Evolutionary conservation across 2,888 invertebrate species (phyloP).

Genomic region (Piscicola geometra): DNA sequence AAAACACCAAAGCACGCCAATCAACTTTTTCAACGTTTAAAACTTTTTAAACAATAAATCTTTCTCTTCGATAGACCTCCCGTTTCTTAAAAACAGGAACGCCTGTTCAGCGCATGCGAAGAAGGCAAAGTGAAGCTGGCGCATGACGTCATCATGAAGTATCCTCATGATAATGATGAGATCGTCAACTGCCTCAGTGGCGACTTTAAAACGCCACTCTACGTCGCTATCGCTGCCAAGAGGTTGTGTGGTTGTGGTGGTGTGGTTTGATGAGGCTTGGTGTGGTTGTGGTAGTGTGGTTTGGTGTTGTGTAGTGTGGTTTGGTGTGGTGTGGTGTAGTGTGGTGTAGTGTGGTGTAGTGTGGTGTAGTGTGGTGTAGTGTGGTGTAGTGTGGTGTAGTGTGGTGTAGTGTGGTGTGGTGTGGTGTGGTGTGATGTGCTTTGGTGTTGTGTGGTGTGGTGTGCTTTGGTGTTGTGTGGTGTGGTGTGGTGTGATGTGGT

Average conservation of each 20-base stretch:
- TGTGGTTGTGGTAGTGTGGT: not conserved
- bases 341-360: no score
- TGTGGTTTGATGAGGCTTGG: not conserved
- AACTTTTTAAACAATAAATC: not conserved
- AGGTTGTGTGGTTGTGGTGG: slow-evolving; percentile 1
- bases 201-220: slow-evolving; percentile 40
- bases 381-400: no score
- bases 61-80: no score
- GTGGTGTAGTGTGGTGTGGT: no score
- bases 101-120: slow-evolving; percentile 25
- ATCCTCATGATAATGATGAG: not conserved
- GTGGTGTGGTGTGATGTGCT: no score
- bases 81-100: no score
- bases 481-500: no score
- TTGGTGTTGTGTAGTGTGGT: not conserved
- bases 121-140: slow-evolving; percentile 14
- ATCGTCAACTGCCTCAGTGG: slow-evolving; percentile 36
- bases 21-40: not conserved
- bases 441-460: no score
- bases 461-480: no score
- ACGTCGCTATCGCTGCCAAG: slow-evolving; percentile 34
- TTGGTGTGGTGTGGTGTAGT: no score
- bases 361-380: no score
- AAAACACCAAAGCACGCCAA: no score
- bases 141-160: slow-evolving; percentile 19